phyloP scores from a whole-genome alignment of 2,888 invertebrate species.

The Drosophila emarginata region DNA sequence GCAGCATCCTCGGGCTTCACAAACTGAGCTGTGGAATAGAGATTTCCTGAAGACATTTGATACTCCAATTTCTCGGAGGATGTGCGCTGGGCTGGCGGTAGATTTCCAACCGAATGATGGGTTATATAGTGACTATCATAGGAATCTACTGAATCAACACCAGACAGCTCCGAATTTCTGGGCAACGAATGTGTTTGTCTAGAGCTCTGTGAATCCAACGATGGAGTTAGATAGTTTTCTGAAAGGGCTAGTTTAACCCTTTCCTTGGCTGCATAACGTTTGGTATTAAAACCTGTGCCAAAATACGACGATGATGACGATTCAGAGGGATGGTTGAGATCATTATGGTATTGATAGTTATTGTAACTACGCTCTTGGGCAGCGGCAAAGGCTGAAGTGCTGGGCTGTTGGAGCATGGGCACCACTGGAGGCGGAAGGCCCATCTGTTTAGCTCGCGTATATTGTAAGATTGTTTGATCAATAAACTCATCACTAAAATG shows the following conservation, averaged over 20 bases:
- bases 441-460: slow-evolving; percentile 78
- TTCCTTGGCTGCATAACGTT: slow-evolving; percentile 68
- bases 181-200: slow-evolving; percentile 81
- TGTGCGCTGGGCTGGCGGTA: slow-evolving; percentile 42
- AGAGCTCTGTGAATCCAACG: slow-evolving; percentile 81
- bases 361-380: slow-evolving; percentile 66
- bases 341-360: slow-evolving; percentile 79
- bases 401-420: slow-evolving; percentile 53
- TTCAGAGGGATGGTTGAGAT: slow-evolving; percentile 81
- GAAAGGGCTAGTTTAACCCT: slow-evolving; percentile 78
- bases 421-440: slow-evolving; percentile 49
- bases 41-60: slow-evolving; percentile 85
- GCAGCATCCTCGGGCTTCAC: slow-evolving; percentile 69
- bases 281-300: slow-evolving; percentile 77
- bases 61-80: slow-evolving; percentile 84
- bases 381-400: slow-evolving; percentile 66
- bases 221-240: slow-evolving; percentile 80
- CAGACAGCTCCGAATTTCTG: slow-evolving; percentile 81
- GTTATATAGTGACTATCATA: slow-evolving; percentile 82
- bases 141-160: slow-evolving; percentile 82
- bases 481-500: slow-evolving; percentile 82
- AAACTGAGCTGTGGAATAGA: slow-evolving; percentile 83
- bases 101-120: slow-evolving; percentile 76
- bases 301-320: slow-evolving; percentile 81
- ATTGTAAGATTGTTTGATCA: slow-evolving; percentile 81